Conservation (phyloP, 2,888 invertebrate genomes). For the Pachydiplax longipennis region DNA sequence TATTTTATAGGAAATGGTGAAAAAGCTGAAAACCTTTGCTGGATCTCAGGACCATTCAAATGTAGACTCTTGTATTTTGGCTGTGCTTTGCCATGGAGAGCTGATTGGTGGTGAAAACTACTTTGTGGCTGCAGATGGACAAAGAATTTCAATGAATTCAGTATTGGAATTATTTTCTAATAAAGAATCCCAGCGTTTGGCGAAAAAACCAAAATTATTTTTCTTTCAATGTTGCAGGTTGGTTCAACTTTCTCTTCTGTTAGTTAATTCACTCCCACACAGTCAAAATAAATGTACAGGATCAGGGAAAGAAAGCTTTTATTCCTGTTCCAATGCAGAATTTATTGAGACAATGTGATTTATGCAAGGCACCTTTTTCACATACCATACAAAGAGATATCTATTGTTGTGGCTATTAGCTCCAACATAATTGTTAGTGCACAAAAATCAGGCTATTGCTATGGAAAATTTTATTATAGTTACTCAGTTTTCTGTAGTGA, state of each 20-base stretch:
- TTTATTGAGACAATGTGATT: no score
- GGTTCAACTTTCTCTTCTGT: constrained; percentile 46
- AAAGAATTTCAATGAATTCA: constrained; percentile 61
- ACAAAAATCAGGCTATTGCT: no score
- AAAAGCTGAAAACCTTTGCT: constrained; percentile 61
- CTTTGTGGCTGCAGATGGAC: constrained; percentile 68
- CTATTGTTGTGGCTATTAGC: no score
- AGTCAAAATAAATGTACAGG: no score
- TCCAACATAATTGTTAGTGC: no score
- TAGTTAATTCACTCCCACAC: not conserved
- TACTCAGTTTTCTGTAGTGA: no score
- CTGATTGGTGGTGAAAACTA: constrained; percentile 63
- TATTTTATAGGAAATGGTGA: constrained; percentile 58
- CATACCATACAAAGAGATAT: no score
- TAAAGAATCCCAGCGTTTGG: constrained; percentile 63
- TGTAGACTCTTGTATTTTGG: constrained; percentile 70
- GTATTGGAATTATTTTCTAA: constrained; percentile 70
- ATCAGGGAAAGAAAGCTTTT: no score
- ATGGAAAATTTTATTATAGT: no score
- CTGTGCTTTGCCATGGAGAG: constrained; percentile 74
- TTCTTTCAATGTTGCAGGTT: constrained; percentile 76
- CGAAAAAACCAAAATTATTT: constrained; percentile 74
- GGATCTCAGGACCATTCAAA: constrained; percentile 59
- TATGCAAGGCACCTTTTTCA: no score
- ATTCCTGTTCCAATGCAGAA: no score